Percentiles rank a stretch among this genome's conserved stretches.
Evolutionary conservation across 2,113 vertebrate species (phyloP).

Genomic region (Lophotis ruficrista): DNA sequence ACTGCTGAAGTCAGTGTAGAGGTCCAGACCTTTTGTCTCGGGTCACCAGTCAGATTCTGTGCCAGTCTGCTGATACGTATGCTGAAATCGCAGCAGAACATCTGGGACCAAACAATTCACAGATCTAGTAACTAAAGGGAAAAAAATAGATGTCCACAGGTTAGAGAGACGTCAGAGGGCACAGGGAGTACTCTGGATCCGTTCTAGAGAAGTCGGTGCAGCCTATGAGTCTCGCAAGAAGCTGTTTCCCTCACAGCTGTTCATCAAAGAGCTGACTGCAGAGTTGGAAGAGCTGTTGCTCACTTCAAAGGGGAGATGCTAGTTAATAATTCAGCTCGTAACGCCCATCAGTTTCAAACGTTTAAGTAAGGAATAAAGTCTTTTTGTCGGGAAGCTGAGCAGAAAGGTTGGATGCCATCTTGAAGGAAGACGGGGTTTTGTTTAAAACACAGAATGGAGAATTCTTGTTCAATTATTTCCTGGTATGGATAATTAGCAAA

Average conservation of each 20-base stretch:
- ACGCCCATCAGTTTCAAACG: background rate
- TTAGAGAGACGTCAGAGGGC: background rate
- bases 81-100: background rate
- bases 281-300: background rate
- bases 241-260: background rate
- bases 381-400: background rate
- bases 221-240: background rate
- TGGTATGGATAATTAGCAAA: background rate
- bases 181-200: background rate
- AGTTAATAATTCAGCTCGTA: slow-evolving; percentile 13
- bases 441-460: background rate
- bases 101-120: background rate
- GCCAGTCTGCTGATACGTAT: background rate
- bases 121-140: background rate
- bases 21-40: background rate
- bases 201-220: background rate
- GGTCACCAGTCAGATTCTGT: background rate
- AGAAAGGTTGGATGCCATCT: background rate
- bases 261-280: background rate
- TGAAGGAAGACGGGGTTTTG: background rate
- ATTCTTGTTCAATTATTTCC: background rate
- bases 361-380: background rate
- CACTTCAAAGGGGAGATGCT: background rate
- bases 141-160: background rate
- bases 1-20: background rate